Evolutionary conservation across 2,797 vertebrate genomes (phyloP).

Genomic region (Anguilla anguilla): DNA sequence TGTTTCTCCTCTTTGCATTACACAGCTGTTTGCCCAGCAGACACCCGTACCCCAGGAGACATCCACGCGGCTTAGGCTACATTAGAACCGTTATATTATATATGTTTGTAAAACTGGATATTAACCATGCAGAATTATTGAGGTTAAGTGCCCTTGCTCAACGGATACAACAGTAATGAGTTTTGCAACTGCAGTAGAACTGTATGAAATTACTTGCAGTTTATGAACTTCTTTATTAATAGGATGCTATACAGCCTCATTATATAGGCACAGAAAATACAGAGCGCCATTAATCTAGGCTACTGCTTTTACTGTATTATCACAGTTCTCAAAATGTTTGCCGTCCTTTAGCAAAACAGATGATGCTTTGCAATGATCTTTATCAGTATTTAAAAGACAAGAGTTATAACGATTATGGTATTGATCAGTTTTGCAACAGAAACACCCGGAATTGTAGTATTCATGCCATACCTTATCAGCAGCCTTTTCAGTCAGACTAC

Average conservation of each 20-base stretch:
- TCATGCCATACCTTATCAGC: not conserved
- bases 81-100: not conserved
- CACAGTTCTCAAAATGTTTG: too few relatives aligned
- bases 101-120: not conserved
- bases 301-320: not conserved
- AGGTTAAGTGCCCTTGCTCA: not conserved
- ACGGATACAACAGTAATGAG: not conserved
- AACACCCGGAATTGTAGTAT: not conserved
- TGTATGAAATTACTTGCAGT: not conserved
- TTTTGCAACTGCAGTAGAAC: not conserved
- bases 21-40: not conserved
- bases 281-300: not conserved
- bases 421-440: not conserved
- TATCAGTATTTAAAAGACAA: not conserved
- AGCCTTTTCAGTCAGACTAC: not conserved
- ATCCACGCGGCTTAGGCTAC: not conserved
- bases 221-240: not conserved
- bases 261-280: not conserved
- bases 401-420: not conserved
- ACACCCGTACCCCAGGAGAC: not conserved
- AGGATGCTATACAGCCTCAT: not conserved
- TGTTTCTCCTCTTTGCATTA: not conserved
- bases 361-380: not conserved
- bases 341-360: not conserved
- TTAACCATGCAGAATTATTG: not conserved